phyloP scores from a whole-genome alignment of 1,140 invertebrate genomes.

The Drosophila bocki region DNA sequence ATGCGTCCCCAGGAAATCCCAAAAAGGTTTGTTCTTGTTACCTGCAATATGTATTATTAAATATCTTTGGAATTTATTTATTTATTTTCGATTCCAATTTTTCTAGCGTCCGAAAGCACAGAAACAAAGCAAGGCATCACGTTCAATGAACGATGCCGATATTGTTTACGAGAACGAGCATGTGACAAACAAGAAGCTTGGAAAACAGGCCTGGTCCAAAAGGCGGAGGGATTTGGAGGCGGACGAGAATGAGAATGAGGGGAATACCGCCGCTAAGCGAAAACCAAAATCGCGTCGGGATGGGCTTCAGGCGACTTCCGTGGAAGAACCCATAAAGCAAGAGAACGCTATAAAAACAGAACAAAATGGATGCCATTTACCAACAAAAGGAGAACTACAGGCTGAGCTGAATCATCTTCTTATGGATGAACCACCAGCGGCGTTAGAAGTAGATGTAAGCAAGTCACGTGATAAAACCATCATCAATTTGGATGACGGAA shows the following conservation, averaged over 20 bases:
- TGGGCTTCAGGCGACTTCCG: neutral
- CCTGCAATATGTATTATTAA: neutral
- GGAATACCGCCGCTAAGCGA: conserved; percentile 10
- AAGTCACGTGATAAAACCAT: conserved; percentile 41
- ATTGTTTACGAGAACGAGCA: conserved; percentile 75
- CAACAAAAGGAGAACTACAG: conserved; percentile 45
- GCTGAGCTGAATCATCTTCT: conserved; percentile 60
- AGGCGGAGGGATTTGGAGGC: conserved; percentile 29
- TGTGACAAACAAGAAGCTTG: conserved; percentile 57
- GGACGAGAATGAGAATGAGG: conserved; percentile 34
- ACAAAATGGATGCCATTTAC: conserved; percentile 26
- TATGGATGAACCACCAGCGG: conserved; percentile 41
- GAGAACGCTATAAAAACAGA: conserved; percentile 55
- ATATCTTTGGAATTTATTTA: neutral
- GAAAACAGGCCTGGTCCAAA: conserved; percentile 58
- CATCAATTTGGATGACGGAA: conserved; percentile 50
- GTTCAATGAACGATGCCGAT: conserved; percentile 60
- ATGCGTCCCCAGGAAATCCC: conserved; percentile 36
- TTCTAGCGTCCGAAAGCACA: conserved; percentile 48
- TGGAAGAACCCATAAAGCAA: conserved; percentile 44
- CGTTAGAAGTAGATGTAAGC: conserved; percentile 14
- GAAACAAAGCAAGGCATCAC: conserved; percentile 56
- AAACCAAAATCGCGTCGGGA: conserved; percentile 13
- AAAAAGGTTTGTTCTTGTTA: conserved; percentile 50
- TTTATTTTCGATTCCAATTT: neutral